Evolutionary conservation across 2,888 invertebrate genomes (phyloP), one percentile per base, ranked within the genome.

Genomic region (Conistra vaccinii): DNA sequence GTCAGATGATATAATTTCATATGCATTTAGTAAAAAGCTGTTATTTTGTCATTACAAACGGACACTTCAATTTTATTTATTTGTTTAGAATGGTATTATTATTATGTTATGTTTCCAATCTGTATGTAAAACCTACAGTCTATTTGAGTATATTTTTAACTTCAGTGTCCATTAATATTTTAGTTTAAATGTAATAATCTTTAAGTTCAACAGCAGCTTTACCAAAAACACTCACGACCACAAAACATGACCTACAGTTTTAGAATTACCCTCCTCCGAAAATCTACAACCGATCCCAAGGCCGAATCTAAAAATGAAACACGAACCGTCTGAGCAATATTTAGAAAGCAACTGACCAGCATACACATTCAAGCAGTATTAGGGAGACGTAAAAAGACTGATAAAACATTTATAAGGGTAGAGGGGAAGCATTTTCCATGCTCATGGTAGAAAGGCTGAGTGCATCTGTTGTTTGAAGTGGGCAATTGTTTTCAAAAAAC

Each of bases 381-480:
- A 83, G 75, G 35, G 66, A 60, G 66, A 39, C 57, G 62, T 42
- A 76, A 74, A 87, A 85, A 79, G 68, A 57, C 69, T 78, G 69
- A 72, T 85, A 60, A 71, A 80, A 80, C 77, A 85, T 83, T 72
- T 77, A 76, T 80, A 80, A 69, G 60, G 69, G 70, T 53, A 58
- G 60, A 35, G 73, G 62, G 63, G 53, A 61, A 76, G 70, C 69
- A 74, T 82, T 79, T 77, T 67, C 78, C 48, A 55, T 70, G 63
- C 39, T 78, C 73, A 69, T 73, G 74, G 71, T 62, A 35, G 65
- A 61, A 60, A 65, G 75, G 66, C 45, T 51, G 61, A 73, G 78
- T 77, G 83, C 85, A 86, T 78, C 85, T 79, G 83, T 83, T 80
- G 72, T 85, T 71, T 80, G 73, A 74, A 82, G 78, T 75, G 67